phyloP scores from a whole-genome alignment of 2,888 invertebrate genomes.

The Osedax frankpressi region DNA sequence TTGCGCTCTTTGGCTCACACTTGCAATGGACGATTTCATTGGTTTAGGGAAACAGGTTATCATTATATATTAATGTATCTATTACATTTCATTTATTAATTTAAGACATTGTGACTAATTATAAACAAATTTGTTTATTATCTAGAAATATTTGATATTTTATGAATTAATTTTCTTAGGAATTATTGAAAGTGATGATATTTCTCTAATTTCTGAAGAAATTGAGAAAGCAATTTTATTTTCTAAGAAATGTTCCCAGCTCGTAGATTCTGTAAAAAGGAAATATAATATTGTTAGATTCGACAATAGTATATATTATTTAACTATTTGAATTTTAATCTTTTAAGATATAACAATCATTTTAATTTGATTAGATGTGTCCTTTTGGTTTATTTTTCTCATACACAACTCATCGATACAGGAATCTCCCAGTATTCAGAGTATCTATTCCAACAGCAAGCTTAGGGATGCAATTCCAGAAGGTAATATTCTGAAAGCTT shows the following conservation, averaged over 20 bases:
- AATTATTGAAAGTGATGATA: slow-evolving; percentile 47
- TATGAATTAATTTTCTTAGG: too few species aligned
- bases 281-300: slow-evolving; percentile 33
- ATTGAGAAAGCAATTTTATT: slow-evolving; percentile 46
- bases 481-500: slow-evolving; percentile 24
- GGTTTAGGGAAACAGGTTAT: slow-evolving; percentile 47
- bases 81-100: too few species aligned
- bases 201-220: slow-evolving; percentile 40
- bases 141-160: too few species aligned
- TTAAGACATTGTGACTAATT: too few species aligned
- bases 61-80: too few species aligned
- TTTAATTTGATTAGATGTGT: too few species aligned
- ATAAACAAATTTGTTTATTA: too few species aligned
- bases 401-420: too few species aligned
- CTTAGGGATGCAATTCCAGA: slow-evolving; percentile 14
- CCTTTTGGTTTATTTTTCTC: too few species aligned
- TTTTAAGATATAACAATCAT: too few species aligned
- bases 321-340: too few species aligned
- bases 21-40: slow-evolving; percentile 45
- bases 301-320: too few species aligned
- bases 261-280: slow-evolving; percentile 44
- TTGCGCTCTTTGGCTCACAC: slow-evolving; percentile 43
- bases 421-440: background rate
- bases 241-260: slow-evolving; percentile 41
- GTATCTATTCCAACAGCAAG: background rate